Evolutionary conservation across 2,797 vertebrate species (phyloP).

Genomic region (Danio choprae): DNA sequence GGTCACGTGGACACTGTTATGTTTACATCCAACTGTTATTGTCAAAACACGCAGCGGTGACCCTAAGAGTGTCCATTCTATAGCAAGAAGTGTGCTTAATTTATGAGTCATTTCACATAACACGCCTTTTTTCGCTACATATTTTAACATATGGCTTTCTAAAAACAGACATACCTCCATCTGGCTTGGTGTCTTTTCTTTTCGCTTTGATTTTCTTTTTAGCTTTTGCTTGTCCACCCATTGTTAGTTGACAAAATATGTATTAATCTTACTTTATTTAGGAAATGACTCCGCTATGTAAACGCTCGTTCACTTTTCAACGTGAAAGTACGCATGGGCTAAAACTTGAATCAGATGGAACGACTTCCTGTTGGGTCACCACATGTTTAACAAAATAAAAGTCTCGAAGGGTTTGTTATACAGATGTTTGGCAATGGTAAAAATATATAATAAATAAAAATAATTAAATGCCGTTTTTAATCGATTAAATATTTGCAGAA

Average conservation of each 20-base stretch:
- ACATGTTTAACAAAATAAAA: conserved; percentile 41
- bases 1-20: neutral
- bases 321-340: conserved; percentile 26
- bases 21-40: conserved; percentile 1
- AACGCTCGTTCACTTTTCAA: neutral
- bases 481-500: too few relatives aligned
- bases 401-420: neutral
- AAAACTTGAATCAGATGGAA: conserved; percentile 19
- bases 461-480: too few relatives aligned
- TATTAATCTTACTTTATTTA: neutral
- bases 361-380: conserved; percentile 21
- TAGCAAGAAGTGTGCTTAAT: neutral
- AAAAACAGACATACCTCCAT: conserved; percentile 66
- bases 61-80: neutral
- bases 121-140: too few relatives aligned
- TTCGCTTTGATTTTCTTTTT: conserved; percentile 81
- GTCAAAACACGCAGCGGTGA: neutral
- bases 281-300: neutral
- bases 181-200: conserved; percentile 71
- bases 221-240: conserved; percentile 82
- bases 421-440: too few relatives aligned
- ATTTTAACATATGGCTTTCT: neutral
- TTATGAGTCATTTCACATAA: neutral
- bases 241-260: conserved; percentile 43
- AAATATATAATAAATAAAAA: too few relatives aligned